Evolutionary conservation across 2,113 vertebrate species (phyloP), one percentile per base, ranked within the genome.

Genomic region (Indri indri): DNA sequence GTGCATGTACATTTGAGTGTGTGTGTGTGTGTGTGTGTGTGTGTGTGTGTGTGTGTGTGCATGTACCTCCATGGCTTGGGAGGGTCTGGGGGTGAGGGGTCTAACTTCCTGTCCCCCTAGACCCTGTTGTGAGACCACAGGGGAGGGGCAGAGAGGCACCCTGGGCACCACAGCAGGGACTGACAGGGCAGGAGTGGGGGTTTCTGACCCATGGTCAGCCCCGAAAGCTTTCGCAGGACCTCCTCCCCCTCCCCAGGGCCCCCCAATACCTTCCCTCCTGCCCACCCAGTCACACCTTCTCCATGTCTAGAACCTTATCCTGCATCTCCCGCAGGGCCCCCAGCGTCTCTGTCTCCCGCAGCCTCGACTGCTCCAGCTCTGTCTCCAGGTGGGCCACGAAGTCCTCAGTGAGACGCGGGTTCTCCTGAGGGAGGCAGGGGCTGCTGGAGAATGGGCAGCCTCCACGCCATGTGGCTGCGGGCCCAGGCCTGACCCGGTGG

Each of bases 241-340:
- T 70, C 23, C 45, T 65, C 42, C n/a, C 8, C 37, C 30, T 74
- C 5, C 8, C 61, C 85, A 23, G 9, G 23, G 52, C 1, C 45
- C 71, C 85, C 61, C 5, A 2, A 5, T 1, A 20, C 22, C 82
- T 9, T 2, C 45, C 30, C 17, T 5, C 23, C n/a, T 5, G 9
- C 34, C 32, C 4, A 0, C 70, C 32, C 47, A 13, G 42, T 50
- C n/a, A 3, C 27, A 99, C 99, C 99, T 99, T 99, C 96, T 99
- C 99, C 98, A 99, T 98, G 97, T 99, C 99, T 0, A 99, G 99
- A 71, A 99, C 99, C 95, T 99, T 99, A 96, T 99, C 99, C 94
- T 99, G 99, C 99, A 99, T 99, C 97, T 99, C 99, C 94, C 99
- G 99, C 47, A 99, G 98, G 5, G 99, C 99, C 3, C 99, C 98